These are phyloP conservation scores for Gila robusta DNA, from an alignment of 2,797 vertebrate genomes.

Conservation along the genomic window DNA sequence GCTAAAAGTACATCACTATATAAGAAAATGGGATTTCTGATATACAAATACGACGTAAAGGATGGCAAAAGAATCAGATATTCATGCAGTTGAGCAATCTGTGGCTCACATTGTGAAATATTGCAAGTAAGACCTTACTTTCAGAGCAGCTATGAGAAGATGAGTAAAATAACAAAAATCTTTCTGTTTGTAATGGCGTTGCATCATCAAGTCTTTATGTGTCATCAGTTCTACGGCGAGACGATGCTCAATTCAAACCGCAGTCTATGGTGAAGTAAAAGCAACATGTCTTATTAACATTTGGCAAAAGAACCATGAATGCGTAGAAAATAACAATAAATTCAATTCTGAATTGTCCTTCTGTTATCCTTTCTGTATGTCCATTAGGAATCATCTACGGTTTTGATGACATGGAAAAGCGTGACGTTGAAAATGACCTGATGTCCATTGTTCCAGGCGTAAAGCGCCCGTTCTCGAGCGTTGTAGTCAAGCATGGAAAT, in stretches of 20 bases:
- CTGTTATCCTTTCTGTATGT: constrained; percentile 22
- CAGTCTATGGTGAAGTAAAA: constrained; percentile 61
- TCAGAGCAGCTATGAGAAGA: constrained; percentile 78
- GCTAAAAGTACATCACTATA: constrained; percentile 69
- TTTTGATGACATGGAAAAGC: constrained; percentile 97
- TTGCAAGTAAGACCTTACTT: constrained; percentile 83
- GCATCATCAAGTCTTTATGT: constrained; percentile 59
- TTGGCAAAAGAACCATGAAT: constrained; percentile 51
- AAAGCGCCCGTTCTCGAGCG: constrained; percentile 92
- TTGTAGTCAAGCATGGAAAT: constrained; percentile 99
- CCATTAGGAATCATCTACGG: constrained; percentile 90
- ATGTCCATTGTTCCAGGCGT: constrained; percentile 98
- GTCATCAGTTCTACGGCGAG: constrained; percentile 70
- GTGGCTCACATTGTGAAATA: constrained; percentile 72
- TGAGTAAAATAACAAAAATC: constrained; percentile 51
- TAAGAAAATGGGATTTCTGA: constrained; percentile 67
- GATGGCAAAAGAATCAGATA: constrained; percentile 75
- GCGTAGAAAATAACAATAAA: constrained; percentile 58
- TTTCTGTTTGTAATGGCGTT: constrained; percentile 69
- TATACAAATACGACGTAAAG: constrained; percentile 71
- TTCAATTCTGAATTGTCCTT: constrained; percentile 67
- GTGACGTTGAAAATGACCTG: constrained; percentile 98
- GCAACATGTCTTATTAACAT: constrained; percentile 51
- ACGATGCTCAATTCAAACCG: constrained; percentile 44
- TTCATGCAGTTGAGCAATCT: constrained; percentile 89